Conservation (phyloP, 53 echinoderm and acorn worm genomes). For the Henricia sp. region DNA sequence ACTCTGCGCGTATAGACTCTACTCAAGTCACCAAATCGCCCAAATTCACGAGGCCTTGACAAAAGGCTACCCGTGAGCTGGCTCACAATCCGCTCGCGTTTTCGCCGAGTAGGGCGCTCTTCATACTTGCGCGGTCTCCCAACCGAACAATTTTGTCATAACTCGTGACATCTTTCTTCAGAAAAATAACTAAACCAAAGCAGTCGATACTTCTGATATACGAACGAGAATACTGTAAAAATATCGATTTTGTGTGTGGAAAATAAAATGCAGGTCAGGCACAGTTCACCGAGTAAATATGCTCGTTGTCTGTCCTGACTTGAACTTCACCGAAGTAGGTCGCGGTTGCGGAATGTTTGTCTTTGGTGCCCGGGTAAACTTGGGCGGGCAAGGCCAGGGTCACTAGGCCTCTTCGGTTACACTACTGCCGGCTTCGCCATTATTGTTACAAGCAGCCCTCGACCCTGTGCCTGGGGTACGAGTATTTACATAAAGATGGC, state of each 20-base stretch:
- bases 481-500: too few relatives aligned
- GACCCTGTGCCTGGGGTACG: too few relatives aligned
- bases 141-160: not conserved
- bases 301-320: constrained; percentile 21
- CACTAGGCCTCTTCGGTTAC: constrained; percentile 31
- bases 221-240: constrained; percentile 16
- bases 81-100: constrained; percentile 81
- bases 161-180: not conserved
- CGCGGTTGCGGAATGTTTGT: not conserved
- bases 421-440: not conserved
- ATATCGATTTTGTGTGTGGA: constrained; percentile 7
- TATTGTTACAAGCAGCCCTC: constrained; percentile 9
- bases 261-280: constrained; percentile 24
- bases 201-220: not conserved
- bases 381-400: constrained; percentile 41
- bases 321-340: constrained; percentile 58
- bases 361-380: not conserved
- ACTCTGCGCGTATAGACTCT: too few relatives aligned
- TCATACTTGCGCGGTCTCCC: constrained; percentile 12
- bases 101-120: constrained; percentile 73
- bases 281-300: constrained; percentile 36
- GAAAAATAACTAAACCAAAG: not conserved
- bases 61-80: too few relatives aligned
- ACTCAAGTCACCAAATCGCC: too few relatives aligned
- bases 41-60: too few relatives aligned